Base-by-base conservation (phyloP, 2,888 invertebrate species). In the Folsomia candida region DNA sequence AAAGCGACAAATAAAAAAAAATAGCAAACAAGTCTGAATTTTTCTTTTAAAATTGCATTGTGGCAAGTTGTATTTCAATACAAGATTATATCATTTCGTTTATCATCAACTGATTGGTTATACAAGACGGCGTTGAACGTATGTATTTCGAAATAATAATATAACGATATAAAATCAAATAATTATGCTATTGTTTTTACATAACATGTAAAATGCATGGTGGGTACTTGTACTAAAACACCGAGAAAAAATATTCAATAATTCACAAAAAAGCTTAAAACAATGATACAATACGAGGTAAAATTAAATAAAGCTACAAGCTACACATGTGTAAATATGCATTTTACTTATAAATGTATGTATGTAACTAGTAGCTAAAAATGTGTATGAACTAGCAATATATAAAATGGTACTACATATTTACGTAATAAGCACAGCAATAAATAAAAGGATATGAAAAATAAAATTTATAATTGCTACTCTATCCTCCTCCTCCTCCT, bases 121-220 rank as follows among this genome's bases (percentile, higher is more conserved):
- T 61, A 61, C 29, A 61, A n/a, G 27, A 61, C 61, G 27, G n/a
- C n/a, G n/a, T n/a, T n/a, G 22, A 58, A 22, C 25, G 25, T 58
- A 22, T 58, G 22, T 18, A 14, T 20, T 51, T 20, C 22, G 22
- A 51, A 51, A n/a, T 51, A 51, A n/a, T 51, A 51, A 51, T 58
- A 22, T 24, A 24, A 58, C 58, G 22, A 22, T 37, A 37, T 37
- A 37, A 37, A 37, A 37, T 37, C 37, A 37, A 37, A 37, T 22
- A 58, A 22, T 18, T 24, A 22, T 20, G 22, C 58, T 58, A 58
- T 64, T n/a, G n/a, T n/a, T n/a, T 65, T 65, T 71, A 65, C 59
- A 71, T 51, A 72, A 37, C 4, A 37, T 37, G 37, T 14, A 37
- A 37, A 37, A 37, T 37, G 37, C 37, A 37, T 37, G 37, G 54